phyloP scores from a whole-genome alignment of 1,140 invertebrate genomes.

The Thaumetopoea pityocampa region DNA sequence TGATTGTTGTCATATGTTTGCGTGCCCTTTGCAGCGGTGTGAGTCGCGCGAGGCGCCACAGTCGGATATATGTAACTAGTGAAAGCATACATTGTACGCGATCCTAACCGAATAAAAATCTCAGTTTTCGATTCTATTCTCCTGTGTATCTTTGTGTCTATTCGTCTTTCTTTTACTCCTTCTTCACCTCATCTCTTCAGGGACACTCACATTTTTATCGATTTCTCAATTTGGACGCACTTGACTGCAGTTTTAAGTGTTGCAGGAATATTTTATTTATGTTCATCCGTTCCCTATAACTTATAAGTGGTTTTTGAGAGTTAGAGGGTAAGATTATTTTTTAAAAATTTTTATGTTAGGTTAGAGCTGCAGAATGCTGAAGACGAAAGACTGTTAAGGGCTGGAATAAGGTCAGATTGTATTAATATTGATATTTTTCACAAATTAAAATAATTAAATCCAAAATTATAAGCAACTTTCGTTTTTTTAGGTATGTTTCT shows the following conservation, averaged over 20 bases:
- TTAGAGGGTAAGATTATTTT: constrained; percentile 1
- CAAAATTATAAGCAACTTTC: neutral
- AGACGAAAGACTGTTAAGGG: constrained; percentile 1
- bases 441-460: neutral
- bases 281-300: neutral
- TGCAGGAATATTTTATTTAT: constrained; percentile 1
- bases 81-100: too few relatives aligned
- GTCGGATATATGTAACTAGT: too few relatives aligned
- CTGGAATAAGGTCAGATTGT: constrained; percentile 5
- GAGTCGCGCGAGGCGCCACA: too few relatives aligned
- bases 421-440: constrained; percentile 1
- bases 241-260: neutral
- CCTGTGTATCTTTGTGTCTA: too few relatives aligned
- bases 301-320: neutral
- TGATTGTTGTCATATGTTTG: too few relatives aligned
- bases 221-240: too few relatives aligned
- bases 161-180: too few relatives aligned
- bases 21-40: too few relatives aligned
- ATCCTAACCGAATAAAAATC: too few relatives aligned
- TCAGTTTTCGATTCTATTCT: too few relatives aligned
- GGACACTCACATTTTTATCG: too few relatives aligned
- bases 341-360: neutral
- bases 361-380: neutral
- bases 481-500: constrained; percentile 1
- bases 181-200: too few relatives aligned